A percentile compares a stretch with the other conserved stretches of the same genome.
Evolutionary conservation across 2,797 vertebrate genomes (phyloP).

Genomic region (Molossus alvarezi): DNA sequence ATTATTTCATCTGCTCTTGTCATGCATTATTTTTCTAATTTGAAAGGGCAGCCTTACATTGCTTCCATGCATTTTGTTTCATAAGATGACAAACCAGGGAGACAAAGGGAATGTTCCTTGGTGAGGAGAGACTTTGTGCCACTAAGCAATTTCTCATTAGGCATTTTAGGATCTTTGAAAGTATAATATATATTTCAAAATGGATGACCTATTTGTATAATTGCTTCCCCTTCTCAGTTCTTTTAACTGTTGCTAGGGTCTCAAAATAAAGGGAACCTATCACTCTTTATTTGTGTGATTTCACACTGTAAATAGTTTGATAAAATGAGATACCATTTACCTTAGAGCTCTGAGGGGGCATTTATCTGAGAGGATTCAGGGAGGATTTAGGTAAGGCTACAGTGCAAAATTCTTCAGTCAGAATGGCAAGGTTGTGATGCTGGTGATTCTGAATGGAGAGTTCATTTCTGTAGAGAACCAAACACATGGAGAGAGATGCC

Average conservation of each 20-base stretch:
- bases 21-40: slow-evolving; percentile 27
- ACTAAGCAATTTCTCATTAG: not conserved
- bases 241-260: slow-evolving; percentile 33
- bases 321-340: slow-evolving; percentile 56
- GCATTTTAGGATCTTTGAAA: slow-evolving; percentile 52
- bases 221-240: slow-evolving; percentile 34
- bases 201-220: not conserved
- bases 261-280: slow-evolving; percentile 26
- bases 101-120: not conserved
- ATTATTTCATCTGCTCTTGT: slow-evolving; percentile 49
- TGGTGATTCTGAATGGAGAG: slow-evolving; percentile 11
- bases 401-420: slow-evolving; percentile 12
- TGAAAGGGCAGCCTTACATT: not conserved
- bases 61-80: slow-evolving; percentile 22
- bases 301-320: slow-evolving; percentile 38
- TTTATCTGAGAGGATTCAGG: not conserved
- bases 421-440: not conserved
- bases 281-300: slow-evolving; percentile 24
- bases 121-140: not conserved
- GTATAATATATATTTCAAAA: slow-evolving; percentile 14
- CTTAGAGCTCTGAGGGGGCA: not conserved
- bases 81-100: not conserved
- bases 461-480: not conserved
- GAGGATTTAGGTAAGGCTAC: not conserved
- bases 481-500: not conserved